Conservation (phyloP, 2,888 invertebrate genomes). For the Brachylomia viminalis region DNA sequence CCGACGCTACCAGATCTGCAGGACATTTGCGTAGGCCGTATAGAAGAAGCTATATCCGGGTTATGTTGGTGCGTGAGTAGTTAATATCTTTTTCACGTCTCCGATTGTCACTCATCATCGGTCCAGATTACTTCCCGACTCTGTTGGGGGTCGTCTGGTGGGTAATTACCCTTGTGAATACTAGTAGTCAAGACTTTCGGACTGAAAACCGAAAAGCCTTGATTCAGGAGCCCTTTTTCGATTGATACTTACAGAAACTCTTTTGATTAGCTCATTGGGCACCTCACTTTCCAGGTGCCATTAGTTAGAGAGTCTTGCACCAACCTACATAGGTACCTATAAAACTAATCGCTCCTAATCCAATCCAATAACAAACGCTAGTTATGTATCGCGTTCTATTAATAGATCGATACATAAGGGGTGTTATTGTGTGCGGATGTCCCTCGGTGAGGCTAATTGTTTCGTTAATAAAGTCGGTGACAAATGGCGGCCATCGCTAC, state of each 20-base stretch:
- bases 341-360: conserved; percentile 14
- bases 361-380: conserved; percentile 40
- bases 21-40: too few relatives aligned
- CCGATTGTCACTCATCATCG: not conserved
- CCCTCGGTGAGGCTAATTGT: conserved; percentile 72
- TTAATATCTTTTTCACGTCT: not conserved
- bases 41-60: not conserved
- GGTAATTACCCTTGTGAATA: too few relatives aligned
- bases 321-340: not conserved
- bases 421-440: conserved; percentile 64
- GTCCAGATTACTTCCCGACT: not conserved
- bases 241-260: too few relatives aligned
- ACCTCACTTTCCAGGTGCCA: not conserved
- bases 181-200: not conserved
- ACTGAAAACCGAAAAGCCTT: not conserved
- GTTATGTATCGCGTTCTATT: conserved; percentile 62
- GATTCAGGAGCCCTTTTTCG: not conserved
- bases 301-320: not conserved
- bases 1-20: too few relatives aligned
- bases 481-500: conserved; percentile 43
- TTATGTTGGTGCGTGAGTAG: too few relatives aligned
- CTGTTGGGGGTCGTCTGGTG: not conserved
- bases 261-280: not conserved
- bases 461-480: conserved; percentile 67
- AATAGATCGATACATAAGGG: conserved; percentile 66